These are phyloP conservation scores for Eurois occulta DNA, from an alignment of 2,888 invertebrate genomes.

Conservation along the genomic window DNA sequence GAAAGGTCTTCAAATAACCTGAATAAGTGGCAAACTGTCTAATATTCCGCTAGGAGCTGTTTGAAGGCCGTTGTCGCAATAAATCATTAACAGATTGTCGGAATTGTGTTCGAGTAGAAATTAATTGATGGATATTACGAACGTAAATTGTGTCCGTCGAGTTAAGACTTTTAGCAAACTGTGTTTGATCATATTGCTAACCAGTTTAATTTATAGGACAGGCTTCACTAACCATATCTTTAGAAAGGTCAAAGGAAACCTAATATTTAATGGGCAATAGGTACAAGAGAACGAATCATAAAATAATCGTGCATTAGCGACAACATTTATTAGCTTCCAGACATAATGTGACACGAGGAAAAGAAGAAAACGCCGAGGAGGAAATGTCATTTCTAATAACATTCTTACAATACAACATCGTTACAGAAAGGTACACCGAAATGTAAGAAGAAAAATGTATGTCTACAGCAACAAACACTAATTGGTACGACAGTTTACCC, in stretches of 20 bases:
- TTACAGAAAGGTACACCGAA: conserved; percentile 64
- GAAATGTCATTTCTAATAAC: conserved; percentile 63
- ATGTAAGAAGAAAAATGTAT: conserved; percentile 58
- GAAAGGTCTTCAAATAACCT: conserved; percentile 21
- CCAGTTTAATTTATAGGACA: not conserved
- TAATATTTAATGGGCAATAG: not conserved
- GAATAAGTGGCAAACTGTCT: conserved; percentile 27
- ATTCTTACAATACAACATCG: conserved; percentile 64
- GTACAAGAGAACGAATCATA: conserved; percentile 21
- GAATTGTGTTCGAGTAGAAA: conserved; percentile 52
- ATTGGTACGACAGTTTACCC: conserved; percentile 48
- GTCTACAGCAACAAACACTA: conserved; percentile 38
- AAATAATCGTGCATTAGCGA: conserved; percentile 57
- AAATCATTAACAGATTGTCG: conserved; percentile 62
- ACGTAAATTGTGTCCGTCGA: conserved; percentile 47
- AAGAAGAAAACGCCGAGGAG: conserved; percentile 58
- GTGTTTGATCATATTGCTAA: not conserved
- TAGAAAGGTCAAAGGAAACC: not conserved
- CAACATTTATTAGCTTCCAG: conserved; percentile 71
- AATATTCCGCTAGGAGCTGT: conserved; percentile 30
- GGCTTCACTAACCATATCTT: not conserved
- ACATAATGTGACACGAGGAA: conserved; percentile 70
- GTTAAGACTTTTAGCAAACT: conserved; percentile 33
- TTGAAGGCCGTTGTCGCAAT: conserved; percentile 48
- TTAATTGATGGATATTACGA: conserved; percentile 64